A percentile compares a stretch with the other conserved stretches of the same genome.
These are phyloP conservation scores for Altica lythri DNA, from an alignment of 2,888 invertebrate genomes.

Conservation along the genomic window DNA sequence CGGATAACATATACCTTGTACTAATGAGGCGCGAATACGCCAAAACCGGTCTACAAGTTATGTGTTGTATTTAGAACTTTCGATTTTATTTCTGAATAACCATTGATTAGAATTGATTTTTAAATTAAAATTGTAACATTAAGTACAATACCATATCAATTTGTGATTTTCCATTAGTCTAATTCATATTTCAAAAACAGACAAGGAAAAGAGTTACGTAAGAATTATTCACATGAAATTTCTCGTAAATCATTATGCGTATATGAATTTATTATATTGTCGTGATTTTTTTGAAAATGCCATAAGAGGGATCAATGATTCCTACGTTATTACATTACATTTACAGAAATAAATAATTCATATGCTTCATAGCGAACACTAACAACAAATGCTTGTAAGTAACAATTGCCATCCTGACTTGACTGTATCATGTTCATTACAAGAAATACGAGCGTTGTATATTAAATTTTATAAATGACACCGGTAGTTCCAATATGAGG, in stretches of 20 bases:
- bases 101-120: no score
- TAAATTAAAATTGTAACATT: no score
- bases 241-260: constrained; percentile 16
- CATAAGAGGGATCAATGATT: constrained; percentile 34
- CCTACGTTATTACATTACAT: constrained; percentile 13
- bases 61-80: no score
- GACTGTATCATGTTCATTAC: constrained; percentile 41
- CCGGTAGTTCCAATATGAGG: constrained; percentile 30
- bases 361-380: constrained; percentile 30
- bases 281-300: constrained; percentile 28
- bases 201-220: no score
- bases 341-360: constrained; percentile 36
- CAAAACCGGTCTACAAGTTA: no score
- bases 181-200: no score
- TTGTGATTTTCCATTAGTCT: no score
- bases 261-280: constrained; percentile 20
- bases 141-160: no score
- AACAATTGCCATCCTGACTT: constrained; percentile 40
- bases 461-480: constrained; percentile 35
- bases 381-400: constrained; percentile 39
- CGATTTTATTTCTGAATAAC: no score
- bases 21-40: no score
- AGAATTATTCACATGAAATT: constrained; percentile 5
- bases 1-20: no score
- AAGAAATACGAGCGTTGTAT: constrained; percentile 38